Conservation (phyloP, 2,888 invertebrate genomes). For the Phasia obesa region DNA sequence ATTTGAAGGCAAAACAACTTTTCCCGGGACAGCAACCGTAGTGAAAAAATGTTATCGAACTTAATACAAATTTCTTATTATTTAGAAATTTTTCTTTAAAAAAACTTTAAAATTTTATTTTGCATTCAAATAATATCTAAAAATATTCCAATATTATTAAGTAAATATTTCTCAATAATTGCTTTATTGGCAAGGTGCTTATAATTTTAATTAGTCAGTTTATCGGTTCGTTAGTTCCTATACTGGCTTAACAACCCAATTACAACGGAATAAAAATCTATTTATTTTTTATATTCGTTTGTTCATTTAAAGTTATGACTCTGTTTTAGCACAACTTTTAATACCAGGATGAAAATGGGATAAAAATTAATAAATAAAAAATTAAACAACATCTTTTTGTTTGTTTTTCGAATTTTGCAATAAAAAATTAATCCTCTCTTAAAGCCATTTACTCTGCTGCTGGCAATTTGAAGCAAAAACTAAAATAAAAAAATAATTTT, state of each 20-base stretch:
- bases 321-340: conserved; percentile 21
- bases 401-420: conserved; percentile 33
- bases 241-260: conserved; percentile 12
- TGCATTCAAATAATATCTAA: no score
- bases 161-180: conserved; percentile 54
- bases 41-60: no score
- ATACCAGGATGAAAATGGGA: conserved; percentile 12
- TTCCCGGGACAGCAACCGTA: no score
- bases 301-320: conserved; percentile 35
- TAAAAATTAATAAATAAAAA: conserved; percentile 16
- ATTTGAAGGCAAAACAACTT: no score
- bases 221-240: conserved; percentile 36
- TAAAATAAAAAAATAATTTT: background rate
- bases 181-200: conserved; percentile 45
- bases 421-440: conserved; percentile 42
- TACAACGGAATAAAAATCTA: conserved; percentile 19
- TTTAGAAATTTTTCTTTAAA: no score
- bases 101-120: no score
- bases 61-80: no score
- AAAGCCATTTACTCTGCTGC: conserved; percentile 40
- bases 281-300: conserved; percentile 21
- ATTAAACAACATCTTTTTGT: conserved; percentile 19
- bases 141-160: conserved; percentile 6
- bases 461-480: conserved; percentile 31
- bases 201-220: conserved; percentile 62